Percentiles rank a stretch among this genome's conserved stretches.
Conservation (phyloP, 2,797 vertebrate species). For the Craterocephalus amniculus region DNA sequence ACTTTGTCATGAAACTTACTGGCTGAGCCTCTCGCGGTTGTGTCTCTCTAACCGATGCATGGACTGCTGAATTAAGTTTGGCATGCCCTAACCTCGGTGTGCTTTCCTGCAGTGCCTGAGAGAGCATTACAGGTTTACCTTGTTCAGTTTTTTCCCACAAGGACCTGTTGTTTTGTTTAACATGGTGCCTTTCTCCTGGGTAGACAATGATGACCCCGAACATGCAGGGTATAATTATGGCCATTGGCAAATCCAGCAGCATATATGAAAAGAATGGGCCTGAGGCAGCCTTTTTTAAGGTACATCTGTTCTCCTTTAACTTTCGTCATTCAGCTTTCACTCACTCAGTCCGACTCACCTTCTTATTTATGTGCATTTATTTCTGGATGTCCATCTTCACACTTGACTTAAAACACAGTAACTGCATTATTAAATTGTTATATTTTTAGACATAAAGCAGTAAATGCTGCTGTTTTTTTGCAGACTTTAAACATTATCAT, state of each 20-base stretch:
- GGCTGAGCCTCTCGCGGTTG: constrained; percentile 43
- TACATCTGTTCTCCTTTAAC: constrained; percentile 78
- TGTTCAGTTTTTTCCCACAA: constrained; percentile 33
- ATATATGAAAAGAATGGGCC: constrained; percentile 98
- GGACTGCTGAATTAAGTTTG: constrained; percentile 59
- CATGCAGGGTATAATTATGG: constrained; percentile 99
- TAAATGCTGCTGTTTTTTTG: no score
- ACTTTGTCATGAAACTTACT: constrained; percentile 36
- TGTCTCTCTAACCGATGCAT: constrained; percentile 73
- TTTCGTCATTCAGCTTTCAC: constrained; percentile 34
- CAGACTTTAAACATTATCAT: no score
- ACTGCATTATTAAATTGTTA: no score
- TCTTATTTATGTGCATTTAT: constrained; percentile 6
- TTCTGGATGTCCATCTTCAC: background rate
- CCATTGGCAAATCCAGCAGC: constrained; percentile 98
- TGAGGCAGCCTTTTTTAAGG: constrained; percentile 99
- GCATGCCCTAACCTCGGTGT: constrained; percentile 62
- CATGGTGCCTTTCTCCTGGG: constrained; percentile 82
- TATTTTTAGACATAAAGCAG: no score
- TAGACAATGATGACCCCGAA: constrained; percentile 99
- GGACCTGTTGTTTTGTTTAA: constrained; percentile 77
- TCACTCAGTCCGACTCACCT: background rate
- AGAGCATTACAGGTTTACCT: constrained; percentile 44
- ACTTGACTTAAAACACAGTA: no score
- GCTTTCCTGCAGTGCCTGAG: constrained; percentile 38